Evolutionary conservation across 2,888 invertebrate genomes (phyloP).

Genomic region (Tetrapedia diversipes): DNA sequence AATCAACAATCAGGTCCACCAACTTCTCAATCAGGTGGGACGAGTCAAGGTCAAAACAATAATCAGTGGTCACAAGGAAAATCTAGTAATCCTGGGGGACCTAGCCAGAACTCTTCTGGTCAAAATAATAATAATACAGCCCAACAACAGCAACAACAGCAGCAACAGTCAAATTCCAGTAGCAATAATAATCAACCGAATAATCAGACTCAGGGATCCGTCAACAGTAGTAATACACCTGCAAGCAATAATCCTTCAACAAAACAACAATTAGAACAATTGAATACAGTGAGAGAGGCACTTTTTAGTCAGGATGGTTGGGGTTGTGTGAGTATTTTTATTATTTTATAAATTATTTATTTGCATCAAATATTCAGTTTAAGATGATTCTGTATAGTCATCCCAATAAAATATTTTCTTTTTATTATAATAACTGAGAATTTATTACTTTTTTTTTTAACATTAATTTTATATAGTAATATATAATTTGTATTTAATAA

Average conservation of each 20-base stretch:
- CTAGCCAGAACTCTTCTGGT: constrained; percentile 76
- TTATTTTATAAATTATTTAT: background rate
- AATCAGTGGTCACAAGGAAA: constrained; percentile 80
- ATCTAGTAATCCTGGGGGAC: constrained; percentile 75
- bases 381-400: background rate
- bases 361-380: background rate
- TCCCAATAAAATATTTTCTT: background rate
- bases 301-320: constrained; percentile 96
- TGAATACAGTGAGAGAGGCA: constrained; percentile 95
- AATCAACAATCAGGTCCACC: constrained; percentile 84
- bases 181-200: constrained; percentile 79
- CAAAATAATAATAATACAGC: constrained; percentile 78
- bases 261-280: constrained; percentile 93
- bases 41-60: constrained; percentile 77
- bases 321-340: constrained; percentile 90
- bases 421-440: background rate
- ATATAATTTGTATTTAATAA: too few relatives aligned
- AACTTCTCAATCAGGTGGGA: constrained; percentile 82
- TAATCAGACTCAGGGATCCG: constrained; percentile 75
- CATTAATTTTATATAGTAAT: too few relatives aligned
- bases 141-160: constrained; percentile 71
- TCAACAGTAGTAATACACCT: constrained; percentile 77
- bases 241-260: constrained; percentile 86
- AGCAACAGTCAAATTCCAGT: constrained; percentile 74
- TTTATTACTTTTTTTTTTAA: too few relatives aligned